These are phyloP conservation scores for Drosophila lini DNA, from an alignment of 1,140 invertebrate species.

Conservation along the genomic window DNA sequence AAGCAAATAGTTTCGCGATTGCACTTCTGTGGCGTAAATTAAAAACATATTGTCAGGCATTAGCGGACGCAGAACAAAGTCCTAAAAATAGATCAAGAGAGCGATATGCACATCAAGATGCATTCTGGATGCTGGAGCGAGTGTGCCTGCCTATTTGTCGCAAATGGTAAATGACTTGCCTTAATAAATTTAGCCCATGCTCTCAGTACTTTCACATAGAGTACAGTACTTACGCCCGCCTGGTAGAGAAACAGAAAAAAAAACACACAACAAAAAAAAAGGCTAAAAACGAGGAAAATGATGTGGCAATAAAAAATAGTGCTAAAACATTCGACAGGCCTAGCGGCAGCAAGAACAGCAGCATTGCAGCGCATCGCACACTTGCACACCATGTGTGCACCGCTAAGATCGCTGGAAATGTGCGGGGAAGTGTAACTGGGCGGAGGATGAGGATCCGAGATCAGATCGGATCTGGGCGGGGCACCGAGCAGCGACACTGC, in stretches of 20 bases:
- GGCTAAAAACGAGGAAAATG: slow-evolving; percentile 41
- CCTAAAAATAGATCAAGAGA: slow-evolving; percentile 68
- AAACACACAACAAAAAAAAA: neutral
- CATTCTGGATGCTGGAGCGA: slow-evolving; percentile 34
- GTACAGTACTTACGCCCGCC: slow-evolving; percentile 55
- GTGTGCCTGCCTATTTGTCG: slow-evolving; percentile 62
- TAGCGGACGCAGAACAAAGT: slow-evolving; percentile 45
- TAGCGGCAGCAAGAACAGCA: slow-evolving; percentile 50
- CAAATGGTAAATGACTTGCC: slow-evolving; percentile 73
- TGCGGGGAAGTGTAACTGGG: slow-evolving; percentile 16
- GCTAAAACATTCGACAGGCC: slow-evolving; percentile 79
- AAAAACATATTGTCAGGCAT: slow-evolving; percentile 78
- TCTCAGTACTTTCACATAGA: slow-evolving; percentile 21
- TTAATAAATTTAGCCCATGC: slow-evolving; percentile 79
- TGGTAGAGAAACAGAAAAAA: slow-evolving; percentile 2
- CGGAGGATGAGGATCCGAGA: slow-evolving; percentile 15
- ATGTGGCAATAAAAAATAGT: slow-evolving; percentile 82
- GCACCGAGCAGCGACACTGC: slow-evolving; percentile 50
- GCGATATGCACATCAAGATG: slow-evolving; percentile 58
- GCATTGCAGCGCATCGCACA: slow-evolving; percentile 51
- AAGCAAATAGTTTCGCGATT: slow-evolving; percentile 61
- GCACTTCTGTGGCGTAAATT: slow-evolving; percentile 69
- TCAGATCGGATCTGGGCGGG: slow-evolving; percentile 17
- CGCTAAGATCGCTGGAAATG: slow-evolving; percentile 59
- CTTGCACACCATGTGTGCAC: slow-evolving; percentile 81